Conservation (phyloP, 2,113 vertebrate genomes). For the Limanda limanda region DNA sequence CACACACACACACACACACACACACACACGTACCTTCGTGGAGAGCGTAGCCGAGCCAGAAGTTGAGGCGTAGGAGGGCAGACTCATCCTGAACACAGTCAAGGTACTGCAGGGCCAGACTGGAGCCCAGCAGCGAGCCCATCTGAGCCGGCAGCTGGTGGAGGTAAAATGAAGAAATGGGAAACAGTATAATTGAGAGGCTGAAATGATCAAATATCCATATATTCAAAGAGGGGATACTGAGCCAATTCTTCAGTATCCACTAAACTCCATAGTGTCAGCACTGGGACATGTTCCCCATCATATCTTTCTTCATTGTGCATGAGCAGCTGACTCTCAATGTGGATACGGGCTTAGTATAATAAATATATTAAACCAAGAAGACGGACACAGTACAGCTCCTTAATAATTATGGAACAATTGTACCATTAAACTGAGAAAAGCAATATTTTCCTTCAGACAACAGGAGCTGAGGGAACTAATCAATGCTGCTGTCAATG, state of each 20-base stretch:
- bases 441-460: constrained; percentile 45
- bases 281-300: constrained; percentile 36
- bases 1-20: constrained; percentile 68
- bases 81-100: constrained; percentile 91
- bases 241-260: constrained; percentile 31
- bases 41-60: constrained; percentile 90
- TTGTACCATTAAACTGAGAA: constrained; percentile 59
- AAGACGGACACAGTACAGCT: constrained; percentile 61
- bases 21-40: constrained; percentile 86
- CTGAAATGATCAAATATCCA: constrained; percentile 15
- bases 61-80: constrained; percentile 88
- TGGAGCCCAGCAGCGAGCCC: constrained; percentile 90
- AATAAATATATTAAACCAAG: constrained; percentile 56
- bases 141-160: constrained; percentile 93
- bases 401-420: constrained; percentile 59
- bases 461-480: constrained; percentile 25
- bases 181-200: constrained; percentile 2
- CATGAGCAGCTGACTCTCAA: constrained; percentile 67
- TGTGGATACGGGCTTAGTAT: constrained; percentile 37
- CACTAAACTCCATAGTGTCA: constrained; percentile 46
- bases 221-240: background rate
- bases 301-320: constrained; percentile 30
- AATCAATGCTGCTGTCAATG: constrained; percentile 45
- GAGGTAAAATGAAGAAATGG: constrained; percentile 30
- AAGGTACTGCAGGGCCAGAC: constrained; percentile 90